Base-by-base conservation (phyloP, 2,797 vertebrate genomes). In the Eleutherodactylus coqui region DNA sequence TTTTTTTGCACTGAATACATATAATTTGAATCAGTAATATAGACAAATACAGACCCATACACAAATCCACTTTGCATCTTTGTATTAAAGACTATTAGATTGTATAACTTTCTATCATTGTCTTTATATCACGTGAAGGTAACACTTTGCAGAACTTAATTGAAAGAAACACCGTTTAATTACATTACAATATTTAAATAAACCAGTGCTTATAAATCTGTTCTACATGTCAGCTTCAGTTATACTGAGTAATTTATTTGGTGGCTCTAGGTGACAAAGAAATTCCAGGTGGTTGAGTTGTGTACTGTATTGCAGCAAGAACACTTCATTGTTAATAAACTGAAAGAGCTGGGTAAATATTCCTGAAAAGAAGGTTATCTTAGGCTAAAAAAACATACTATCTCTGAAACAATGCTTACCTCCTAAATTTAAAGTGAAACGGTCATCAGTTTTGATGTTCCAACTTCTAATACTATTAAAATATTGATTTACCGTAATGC, bases 151-250 rank as follows among this genome's bases (percentile, higher is more conserved):
- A n/a, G 13, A 53, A 29, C 60, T 51, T 84, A 47, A 67, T 64
- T 64, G 58, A 73, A 67, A 69, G 73, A 41, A 78, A 77, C 43
- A 67, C 51, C 51, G 76, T 84, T 84, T 77, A 84, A 82, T 51
- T 82, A 72, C 58, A 78, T 84, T 84, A 51, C 45, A 84, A 78
- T 78, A 60, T 58, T 58, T 72, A 79, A 85, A 79, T 79, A 85
- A 45, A 43, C 76, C 27, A 11, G 27, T 73, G 47, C 36, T 47
- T 53, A 85, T 60, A 85, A 70, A 79, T 85, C 84, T 79, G n/a
- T 85, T 36, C 14, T 85, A n/a, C 45, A 72, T 45, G 36, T 72
- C 84, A 79, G 34, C 38, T 34, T 45, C 14, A 72, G 21, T 79
- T 85, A 67, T 36, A 72, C 14, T 45, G 36, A 79, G 38, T 58